Base-by-base conservation (phyloP, 2,113 vertebrate genomes). In the Morone saxatilis region DNA sequence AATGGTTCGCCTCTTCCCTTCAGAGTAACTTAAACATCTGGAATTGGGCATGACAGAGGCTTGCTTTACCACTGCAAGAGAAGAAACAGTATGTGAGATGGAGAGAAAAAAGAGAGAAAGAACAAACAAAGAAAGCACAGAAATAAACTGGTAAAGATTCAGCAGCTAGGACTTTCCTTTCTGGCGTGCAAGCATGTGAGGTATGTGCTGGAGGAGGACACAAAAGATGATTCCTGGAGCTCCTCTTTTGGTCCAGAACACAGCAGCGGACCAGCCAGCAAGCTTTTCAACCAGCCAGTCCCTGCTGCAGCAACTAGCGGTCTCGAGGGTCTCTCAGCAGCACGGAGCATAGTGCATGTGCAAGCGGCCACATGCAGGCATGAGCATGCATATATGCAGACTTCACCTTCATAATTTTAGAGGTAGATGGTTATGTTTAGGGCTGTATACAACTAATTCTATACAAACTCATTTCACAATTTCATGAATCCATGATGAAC, bases 161-260 rank as follows among this genome's bases (percentile, higher is more conserved):
- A 59, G n/a, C 50, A 48, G 67, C 41, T 22, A 36, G 50, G 81
- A 48, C 54, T 86, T 89, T 88, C 72, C 63, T 76, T 71, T 84
- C 45, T 61, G 38, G 60, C 36, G 70, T 66, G 69, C 16, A 87
- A 85, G 86, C 88, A 90, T 85, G 78, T 69, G 62, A 88, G 81
- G 80, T 86, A 89, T 90, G 54, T 41, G 80, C 84, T 79, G 66
- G 36, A 87, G 48, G 81, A 76, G 1, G 68, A 86, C 75, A 51
- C 78, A 85, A 75, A 78, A 11, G 84, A 84, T 79, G 76, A 87
- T 89, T 90, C 88, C 84, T 87, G 78, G 85, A 94, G 88, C 86
- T 89, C 80, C 76, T 86, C 57, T 79, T 85, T 82, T 86, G 71
- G 72, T 71, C 7, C 76, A 78, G 61, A 74, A 75, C 59, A 22